These are phyloP conservation scores for Nibea coibor DNA, from an alignment of 2,113 vertebrate genomes.

Conservation along the genomic window DNA sequence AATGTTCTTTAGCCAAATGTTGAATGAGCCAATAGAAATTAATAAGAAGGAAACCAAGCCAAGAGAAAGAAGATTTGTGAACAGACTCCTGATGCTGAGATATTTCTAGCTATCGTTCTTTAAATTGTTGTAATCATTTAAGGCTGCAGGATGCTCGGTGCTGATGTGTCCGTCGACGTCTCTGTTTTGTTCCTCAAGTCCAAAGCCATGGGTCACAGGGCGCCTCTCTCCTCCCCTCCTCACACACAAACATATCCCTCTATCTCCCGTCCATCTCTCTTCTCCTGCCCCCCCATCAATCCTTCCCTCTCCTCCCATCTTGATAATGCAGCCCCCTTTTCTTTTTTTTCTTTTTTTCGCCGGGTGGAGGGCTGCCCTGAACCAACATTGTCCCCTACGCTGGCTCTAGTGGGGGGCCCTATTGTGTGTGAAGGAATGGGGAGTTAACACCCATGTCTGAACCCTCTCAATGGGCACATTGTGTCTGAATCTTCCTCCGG, in stretches of 20 bases:
- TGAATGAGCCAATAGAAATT: not conserved
- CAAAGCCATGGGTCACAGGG: conserved; percentile 72
- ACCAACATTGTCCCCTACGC: conserved; percentile 83
- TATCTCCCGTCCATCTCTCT: conserved; percentile 52
- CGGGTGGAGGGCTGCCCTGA: conserved; percentile 80
- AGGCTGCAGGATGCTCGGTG: not conserved
- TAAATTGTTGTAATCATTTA: conserved; percentile 4
- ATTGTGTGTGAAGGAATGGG: conserved; percentile 87
- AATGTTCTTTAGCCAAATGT: not conserved
- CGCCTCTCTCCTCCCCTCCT: conserved; percentile 25
- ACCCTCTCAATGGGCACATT: conserved; percentile 85
- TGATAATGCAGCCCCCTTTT: conserved; percentile 73
- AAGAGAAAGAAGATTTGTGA: not conserved
- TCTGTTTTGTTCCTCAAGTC: conserved; percentile 71
- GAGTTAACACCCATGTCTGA: conserved; percentile 85
- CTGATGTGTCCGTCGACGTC: conserved; percentile 21
- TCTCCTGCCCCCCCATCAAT: conserved; percentile 28
- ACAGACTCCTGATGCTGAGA: not conserved
- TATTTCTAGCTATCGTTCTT: not conserved
- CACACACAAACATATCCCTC: conserved; percentile 70
- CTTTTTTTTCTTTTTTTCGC: conserved; percentile 79
- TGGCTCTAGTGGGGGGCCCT: conserved; percentile 78
- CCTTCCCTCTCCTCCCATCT: conserved; percentile 55
- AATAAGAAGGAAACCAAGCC: conserved; percentile 1
- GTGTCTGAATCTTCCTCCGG: conserved; percentile 83